phyloP scores from a whole-genome alignment of 30 jellyfish, hydroid and myxozoan species.

The Mastigias papua region DNA sequence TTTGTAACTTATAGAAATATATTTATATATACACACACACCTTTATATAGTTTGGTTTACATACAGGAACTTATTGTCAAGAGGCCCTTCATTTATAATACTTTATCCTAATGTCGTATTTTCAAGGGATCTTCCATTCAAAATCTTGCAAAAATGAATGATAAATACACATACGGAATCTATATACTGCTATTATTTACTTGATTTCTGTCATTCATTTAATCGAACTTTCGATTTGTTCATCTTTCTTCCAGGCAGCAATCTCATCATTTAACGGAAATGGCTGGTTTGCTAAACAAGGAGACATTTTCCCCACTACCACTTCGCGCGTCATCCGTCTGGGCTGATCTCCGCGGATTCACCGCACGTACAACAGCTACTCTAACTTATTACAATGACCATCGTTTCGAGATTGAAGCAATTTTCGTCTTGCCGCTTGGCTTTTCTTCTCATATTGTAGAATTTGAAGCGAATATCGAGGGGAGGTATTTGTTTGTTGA shows the following conservation, averaged over 20 bases:
- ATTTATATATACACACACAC: no score
- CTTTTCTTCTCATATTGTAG: conserved; percentile 84
- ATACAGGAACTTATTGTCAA: no score
- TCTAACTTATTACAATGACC: conserved; percentile 91
- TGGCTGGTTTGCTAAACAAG: conserved; percentile 93
- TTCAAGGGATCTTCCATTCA: no score
- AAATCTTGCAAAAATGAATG: no score
- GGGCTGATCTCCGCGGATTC: conserved; percentile 93
- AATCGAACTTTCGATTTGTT: neutral
- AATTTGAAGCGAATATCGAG: conserved; percentile 91
- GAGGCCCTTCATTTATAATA: no score
- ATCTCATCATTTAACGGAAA: no score
- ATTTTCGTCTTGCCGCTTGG: conserved; percentile 85
- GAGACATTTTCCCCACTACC: conserved; percentile 82
- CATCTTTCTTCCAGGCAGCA: neutral
- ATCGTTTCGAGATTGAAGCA: conserved; percentile 84
- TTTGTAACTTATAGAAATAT: no score
- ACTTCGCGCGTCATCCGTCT: conserved; percentile 84
- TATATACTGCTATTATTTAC: no score
- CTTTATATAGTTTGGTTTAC: no score
- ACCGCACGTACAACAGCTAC: conserved; percentile 96
- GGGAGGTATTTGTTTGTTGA: conserved; percentile 84
- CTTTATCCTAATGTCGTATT: no score
- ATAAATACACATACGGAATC: no score
- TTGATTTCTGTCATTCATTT: neutral